phyloP scores from a whole-genome alignment of 2,113 vertebrate genomes.

The rabbit (Oryctolagus cuniculus) region mOryCun1.1 NC_091441.1:68954001-68954500 shows the following conservation, averaged over 20 bases:
- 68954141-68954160: neutral
- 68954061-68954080: neutral
- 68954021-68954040: too few relatives aligned
- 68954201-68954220: neutral
- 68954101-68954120: neutral
- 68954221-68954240: neutral
- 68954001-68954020: neutral
- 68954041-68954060: fast-evolving
- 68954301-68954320: neutral
- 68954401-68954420: neutral
- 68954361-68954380: neutral
- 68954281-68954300: neutral
- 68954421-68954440: neutral
- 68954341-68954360: too few relatives aligned
- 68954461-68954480: neutral
- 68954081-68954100: neutral
- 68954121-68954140: neutral
- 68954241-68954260: neutral
- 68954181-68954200: neutral
- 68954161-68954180: neutral
- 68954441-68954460: neutral
- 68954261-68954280: neutral
- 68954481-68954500: neutral
- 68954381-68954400: neutral
- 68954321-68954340: neutral